These are phyloP conservation scores for Drosophila koepferae DNA, from an alignment of 2,888 invertebrate species.

Conservation along the genomic window DNA sequence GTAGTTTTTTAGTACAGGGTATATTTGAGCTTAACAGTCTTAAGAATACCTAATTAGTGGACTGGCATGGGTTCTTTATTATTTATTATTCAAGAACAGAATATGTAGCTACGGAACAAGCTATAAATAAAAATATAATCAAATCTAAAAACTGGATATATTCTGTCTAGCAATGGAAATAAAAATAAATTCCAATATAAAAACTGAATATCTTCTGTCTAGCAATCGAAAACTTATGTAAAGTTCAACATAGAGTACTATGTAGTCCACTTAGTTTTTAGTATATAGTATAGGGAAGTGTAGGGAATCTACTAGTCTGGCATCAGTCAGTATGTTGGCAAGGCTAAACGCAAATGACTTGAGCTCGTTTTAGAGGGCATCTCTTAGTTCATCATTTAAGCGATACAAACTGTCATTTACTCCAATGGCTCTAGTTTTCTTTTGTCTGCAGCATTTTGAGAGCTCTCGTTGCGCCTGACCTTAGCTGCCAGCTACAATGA, in stretches of 20 bases:
- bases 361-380: neutral
- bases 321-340: neutral
- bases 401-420: neutral
- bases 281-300: neutral
- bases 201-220: too few species aligned
- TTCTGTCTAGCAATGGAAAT: too few species aligned
- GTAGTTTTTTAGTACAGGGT: too few species aligned
- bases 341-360: neutral
- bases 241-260: too few species aligned
- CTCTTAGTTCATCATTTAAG: neutral
- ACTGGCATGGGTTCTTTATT: too few species aligned
- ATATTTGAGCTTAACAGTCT: too few species aligned
- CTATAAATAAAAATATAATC: neutral
- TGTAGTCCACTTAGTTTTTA: too few species aligned
- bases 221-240: too few species aligned
- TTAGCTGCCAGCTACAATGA: constrained; percentile 41
- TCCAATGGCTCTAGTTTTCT: constrained; percentile 37
- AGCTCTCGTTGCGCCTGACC: constrained; percentile 48
- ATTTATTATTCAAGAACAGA: neutral
- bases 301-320: neutral
- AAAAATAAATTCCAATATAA: neutral
- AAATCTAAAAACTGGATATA: neutral
- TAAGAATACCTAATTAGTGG: too few species aligned
- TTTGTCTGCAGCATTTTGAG: constrained; percentile 31
- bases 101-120: neutral